Evolutionary conservation across 2,113 vertebrate species (phyloP).

Genomic region (Siniperca knerii): DNA sequence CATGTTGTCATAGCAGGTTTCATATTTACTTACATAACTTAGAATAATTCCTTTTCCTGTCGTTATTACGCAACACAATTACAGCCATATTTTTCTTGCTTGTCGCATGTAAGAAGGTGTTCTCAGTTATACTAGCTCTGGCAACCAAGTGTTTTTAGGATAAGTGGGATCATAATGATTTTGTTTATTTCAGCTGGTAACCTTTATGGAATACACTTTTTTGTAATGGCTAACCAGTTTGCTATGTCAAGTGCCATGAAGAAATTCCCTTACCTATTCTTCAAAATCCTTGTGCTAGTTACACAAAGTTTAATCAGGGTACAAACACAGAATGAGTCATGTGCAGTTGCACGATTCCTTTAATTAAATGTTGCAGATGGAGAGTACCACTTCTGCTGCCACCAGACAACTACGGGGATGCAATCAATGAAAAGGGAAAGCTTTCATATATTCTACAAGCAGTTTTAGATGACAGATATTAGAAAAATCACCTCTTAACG

Average conservation of each 20-base stretch:
- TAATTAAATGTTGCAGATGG: constrained; percentile 58
- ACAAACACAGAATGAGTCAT: constrained; percentile 12
- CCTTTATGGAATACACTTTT: background rate
- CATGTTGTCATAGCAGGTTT: background rate
- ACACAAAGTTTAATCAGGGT: background rate
- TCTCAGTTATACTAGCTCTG: no score
- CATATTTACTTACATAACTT: background rate
- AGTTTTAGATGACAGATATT: constrained; percentile 52
- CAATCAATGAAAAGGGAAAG: constrained; percentile 47
- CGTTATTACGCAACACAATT: no score
- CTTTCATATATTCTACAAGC: constrained; percentile 43
- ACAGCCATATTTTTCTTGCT: no score
- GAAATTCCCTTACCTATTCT: background rate
- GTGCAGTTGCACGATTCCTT: background rate
- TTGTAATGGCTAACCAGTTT: background rate
- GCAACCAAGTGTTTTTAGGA: no score
- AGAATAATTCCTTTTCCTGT: background rate
- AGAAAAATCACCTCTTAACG: constrained; percentile 50
- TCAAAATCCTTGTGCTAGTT: background rate
- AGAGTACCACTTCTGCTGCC: constrained; percentile 8
- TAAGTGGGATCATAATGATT: background rate
- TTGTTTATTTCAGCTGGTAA: background rate
- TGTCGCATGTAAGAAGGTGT: no score
- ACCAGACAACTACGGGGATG: constrained; percentile 4
- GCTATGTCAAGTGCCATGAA: background rate